These are phyloP conservation scores for Zenarchopterus dispar DNA, from an alignment of 2,797 vertebrate species.

Conservation along the genomic window DNA sequence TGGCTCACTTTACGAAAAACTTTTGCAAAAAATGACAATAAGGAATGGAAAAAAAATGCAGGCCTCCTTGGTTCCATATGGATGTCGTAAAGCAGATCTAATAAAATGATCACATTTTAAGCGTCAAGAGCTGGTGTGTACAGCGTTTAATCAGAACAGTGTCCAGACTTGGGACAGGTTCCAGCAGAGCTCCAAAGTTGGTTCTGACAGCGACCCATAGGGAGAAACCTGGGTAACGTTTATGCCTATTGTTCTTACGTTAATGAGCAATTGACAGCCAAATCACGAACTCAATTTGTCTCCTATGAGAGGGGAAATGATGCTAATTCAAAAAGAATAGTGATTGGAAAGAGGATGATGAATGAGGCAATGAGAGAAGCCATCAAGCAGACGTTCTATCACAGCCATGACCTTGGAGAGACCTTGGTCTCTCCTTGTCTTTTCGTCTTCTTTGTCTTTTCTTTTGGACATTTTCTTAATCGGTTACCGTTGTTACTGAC, in stretches of 20 bases:
- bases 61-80: conserved; percentile 29
- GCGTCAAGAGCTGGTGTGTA: conserved; percentile 14
- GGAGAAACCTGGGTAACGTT: conserved; percentile 21
- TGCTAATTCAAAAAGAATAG: conserved; percentile 60
- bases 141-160: conserved; percentile 44
- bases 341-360: conserved; percentile 55
- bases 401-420: conserved; percentile 43
- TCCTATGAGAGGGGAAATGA: conserved; percentile 54
- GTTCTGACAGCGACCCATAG: conserved; percentile 32
- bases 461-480: neutral
- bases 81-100: conserved; percentile 41
- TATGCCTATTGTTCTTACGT: conserved; percentile 54
- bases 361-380: conserved; percentile 41
- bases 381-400: conserved; percentile 30
- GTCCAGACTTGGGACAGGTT: conserved; percentile 29
- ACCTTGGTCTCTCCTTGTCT: conserved; percentile 4
- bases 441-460: neutral
- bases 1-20: conserved; percentile 33
- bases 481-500: neutral
- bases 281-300: conserved; percentile 56
- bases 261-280: conserved; percentile 59
- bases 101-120: conserved; percentile 45
- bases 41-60: neutral
- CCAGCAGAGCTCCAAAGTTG: conserved; percentile 29
- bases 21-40: conserved; percentile 30